Base-by-base conservation (phyloP, 2,888 invertebrate genomes). In the Abrostola triplasia region DNA sequence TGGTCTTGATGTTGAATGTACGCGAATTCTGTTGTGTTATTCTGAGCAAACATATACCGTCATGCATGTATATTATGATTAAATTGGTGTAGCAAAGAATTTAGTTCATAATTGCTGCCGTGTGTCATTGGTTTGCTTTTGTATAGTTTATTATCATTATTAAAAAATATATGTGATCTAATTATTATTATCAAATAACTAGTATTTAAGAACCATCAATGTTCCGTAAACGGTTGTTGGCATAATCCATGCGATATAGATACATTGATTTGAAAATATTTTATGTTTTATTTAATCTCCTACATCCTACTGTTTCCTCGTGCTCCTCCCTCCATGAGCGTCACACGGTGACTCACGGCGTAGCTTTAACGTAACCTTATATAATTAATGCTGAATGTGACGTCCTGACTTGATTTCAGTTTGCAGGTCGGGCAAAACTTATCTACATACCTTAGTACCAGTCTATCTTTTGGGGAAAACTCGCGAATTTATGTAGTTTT, bases 131-230 rank as follows among this genome's bases (percentile, higher is more conserved):
- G 53, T 79, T 82, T 79, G 73, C 79, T 84, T 84, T 82, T 84
- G 73, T 79, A 84, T 82, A 85, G 81, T 83, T 83, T 83, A 85
- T 77, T 80, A 75, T 65, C 74, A 70, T 76, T 73, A 47, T 47
- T 24, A 47, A 74, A 77, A 80, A 70, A 82, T 83, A 79, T 82
- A 88, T 91, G 90, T 91, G 90, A 91, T 91, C 79, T 86, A 83
- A 78, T 81, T 84, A 80, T 84, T 86, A 84, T 85, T 64, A 79
- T 67, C 35, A 68, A 76, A 73, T 85, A 83, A 82, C 73, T 88
- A 88, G 79, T 68, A 74, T 72, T 40, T 89, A 90, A 89, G 88
- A 76, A 80, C 77, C 74, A 81, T 82, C 68, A 81, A 83, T 86
- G 84, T 88, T 87, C 77, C 79, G 79, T 77, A 81, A 76, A 65